phyloP scores from a whole-genome alignment of 2,797 vertebrate genomes.

The Pteronotus mesoamericanus region DNA sequence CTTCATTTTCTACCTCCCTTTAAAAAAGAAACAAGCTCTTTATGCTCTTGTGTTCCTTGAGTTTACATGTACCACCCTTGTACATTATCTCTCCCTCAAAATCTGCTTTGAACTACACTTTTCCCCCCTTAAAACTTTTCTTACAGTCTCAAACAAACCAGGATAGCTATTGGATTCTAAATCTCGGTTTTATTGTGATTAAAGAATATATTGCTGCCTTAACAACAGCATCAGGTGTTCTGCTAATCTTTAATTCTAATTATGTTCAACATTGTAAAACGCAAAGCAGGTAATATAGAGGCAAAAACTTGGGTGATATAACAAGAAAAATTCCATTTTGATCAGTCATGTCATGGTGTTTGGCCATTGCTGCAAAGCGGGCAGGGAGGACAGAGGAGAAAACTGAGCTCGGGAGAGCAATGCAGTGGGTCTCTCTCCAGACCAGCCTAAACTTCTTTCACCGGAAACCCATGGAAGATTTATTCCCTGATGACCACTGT shows the following conservation, averaged over 20 bases:
- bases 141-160: neutral
- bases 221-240: neutral
- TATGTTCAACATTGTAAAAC: neutral
- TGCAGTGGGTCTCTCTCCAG: neutral
- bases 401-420: neutral
- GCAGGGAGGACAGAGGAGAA: neutral
- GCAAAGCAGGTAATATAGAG: neutral
- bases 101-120: neutral
- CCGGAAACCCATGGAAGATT: neutral
- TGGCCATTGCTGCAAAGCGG: neutral
- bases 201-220: neutral
- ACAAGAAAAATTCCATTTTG: neutral
- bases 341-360: neutral
- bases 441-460: neutral
- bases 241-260: neutral
- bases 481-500: neutral
- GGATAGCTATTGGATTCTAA: neutral
- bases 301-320: neutral
- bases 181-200: neutral
- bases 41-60: neutral
- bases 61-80: neutral
- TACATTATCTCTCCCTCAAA: neutral
- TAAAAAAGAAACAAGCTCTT: neutral
- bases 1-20: neutral
- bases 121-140: neutral